A percentile compares a stretch with the other conserved stretches of the same genome.
These are phyloP conservation scores for Drosophila siamana DNA, from an alignment of 2,888 invertebrate species.

Conservation along the genomic window DNA sequence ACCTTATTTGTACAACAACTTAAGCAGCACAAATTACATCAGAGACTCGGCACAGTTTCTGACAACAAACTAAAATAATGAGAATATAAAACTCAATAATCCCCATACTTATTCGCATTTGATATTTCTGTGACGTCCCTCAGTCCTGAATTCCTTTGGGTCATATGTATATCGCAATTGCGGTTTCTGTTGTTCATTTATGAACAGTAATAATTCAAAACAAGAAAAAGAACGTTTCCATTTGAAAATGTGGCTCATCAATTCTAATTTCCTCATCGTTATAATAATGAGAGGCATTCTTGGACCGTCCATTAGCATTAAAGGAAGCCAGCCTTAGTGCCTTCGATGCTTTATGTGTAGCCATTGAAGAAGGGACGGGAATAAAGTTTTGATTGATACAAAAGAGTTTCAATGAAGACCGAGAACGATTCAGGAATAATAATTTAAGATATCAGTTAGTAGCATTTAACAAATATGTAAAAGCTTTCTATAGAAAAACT, in stretches of 20 bases:
- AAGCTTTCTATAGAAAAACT: too few relatives aligned
- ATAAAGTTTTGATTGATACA: neutral
- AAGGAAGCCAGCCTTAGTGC: neutral
- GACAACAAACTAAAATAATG: too few relatives aligned
- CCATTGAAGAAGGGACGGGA: neutral
- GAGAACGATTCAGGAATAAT: too few relatives aligned
- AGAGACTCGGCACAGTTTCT: too few relatives aligned
- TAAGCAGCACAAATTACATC: too few relatives aligned
- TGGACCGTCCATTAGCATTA: neutral
- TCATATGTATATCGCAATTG: neutral
- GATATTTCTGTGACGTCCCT: neutral
- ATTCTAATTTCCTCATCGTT: neutral
- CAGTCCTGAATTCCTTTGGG: neutral
- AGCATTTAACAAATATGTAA: too few relatives aligned
- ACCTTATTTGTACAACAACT: too few relatives aligned
- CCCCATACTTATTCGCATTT: neutral
- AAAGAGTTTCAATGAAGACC: too few relatives aligned
- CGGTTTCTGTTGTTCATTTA: neutral
- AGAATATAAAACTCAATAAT: too few relatives aligned
- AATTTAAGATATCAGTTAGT: too few relatives aligned
- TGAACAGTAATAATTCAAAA: neutral
- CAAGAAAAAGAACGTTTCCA: neutral
- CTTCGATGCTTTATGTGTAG: neutral
- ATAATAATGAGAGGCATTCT: neutral
- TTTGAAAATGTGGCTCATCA: neutral